Base-by-base conservation (phyloP, 2,113 vertebrate species). In the Pyrgilauda ruficollis region DNA sequence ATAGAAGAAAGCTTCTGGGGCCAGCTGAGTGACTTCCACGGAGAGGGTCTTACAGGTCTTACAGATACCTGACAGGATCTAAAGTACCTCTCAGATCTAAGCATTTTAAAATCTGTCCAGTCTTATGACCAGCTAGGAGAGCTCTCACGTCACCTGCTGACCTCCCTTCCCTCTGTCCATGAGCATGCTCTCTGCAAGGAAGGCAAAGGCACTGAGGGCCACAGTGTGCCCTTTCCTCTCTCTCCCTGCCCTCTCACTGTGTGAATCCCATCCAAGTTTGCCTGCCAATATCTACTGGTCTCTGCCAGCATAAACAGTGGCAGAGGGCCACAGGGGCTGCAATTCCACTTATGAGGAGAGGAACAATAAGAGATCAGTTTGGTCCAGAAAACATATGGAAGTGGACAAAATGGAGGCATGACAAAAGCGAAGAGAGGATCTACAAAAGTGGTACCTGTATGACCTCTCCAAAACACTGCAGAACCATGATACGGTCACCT, bases 251-350 rank as follows among this genome's bases (percentile, higher is more conserved):
- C 93, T 95, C 86, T 96, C 52, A 7, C 73, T 90, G 6, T 30
- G 44, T 47, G 93, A 93, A 66, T 86, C 50, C 56, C 52, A 84
- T 96, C 94, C 91, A 96, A 85, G 46, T 88, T 74, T 88, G 10
- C 67, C 55, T 97, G 96, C 95, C 96, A 95, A 46, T 94, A 79
- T 91, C 74, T 86, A 91, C 91, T 87, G 87, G 62, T 84, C 56
- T 96, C 58, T 94, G 91, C 95, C 95, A 96, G 94, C 89, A 75
- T 69, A 96, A 97, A 91, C 89, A 93, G 78, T 93, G 89, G 95
- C 95, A 93, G 70, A 93, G 78, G 84, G 87, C 94, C 96, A 92
- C 78, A 75, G 91, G 67, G 89, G 70, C 91, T 94, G 93, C 84
- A 95, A 22, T 87, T 95, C 67, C 82, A 91, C 66, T 96, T 91